These are phyloP conservation scores for Pristionchus mayeri DNA, from an alignment of 2,888 invertebrate genomes.

Conservation along the genomic window DNA sequence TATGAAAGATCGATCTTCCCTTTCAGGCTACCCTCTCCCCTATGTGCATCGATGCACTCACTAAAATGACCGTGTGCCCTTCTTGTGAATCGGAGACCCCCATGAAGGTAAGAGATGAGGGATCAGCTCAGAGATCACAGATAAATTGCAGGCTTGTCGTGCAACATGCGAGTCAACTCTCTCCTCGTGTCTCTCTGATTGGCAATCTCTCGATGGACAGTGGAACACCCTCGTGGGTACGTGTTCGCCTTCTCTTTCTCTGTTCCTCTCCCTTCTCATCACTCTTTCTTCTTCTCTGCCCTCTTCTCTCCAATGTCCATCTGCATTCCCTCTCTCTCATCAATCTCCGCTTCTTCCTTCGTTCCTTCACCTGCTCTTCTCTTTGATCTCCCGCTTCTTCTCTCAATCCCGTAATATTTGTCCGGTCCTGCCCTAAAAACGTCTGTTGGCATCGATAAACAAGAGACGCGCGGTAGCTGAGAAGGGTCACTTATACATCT, in stretches of 20 bases:
- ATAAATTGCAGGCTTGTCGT: conserved; percentile 33
- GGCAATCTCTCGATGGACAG: conserved; percentile 28
- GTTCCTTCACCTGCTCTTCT: conserved; percentile 6
- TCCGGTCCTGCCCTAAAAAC: not conserved
- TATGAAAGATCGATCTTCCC: no score
- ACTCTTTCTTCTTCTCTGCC: not conserved
- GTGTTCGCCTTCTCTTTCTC: not conserved
- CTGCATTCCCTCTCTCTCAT: conserved; percentile 19
- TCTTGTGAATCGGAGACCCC: conserved; percentile 66
- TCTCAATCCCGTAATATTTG: conserved; percentile 37
- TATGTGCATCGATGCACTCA: not conserved
- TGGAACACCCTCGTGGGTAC: conserved; percentile 42
- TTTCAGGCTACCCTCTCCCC: conserved; percentile 31
- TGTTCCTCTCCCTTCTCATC: not conserved
- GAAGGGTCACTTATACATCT: conserved; percentile 13
- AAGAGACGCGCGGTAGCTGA: not conserved
- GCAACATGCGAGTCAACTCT: conserved; percentile 33
- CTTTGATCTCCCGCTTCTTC: no score
- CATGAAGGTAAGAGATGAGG: conserved; percentile 70
- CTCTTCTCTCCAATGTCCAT: not conserved
- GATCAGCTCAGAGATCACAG: no score
- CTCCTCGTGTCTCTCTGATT: conserved; percentile 33
- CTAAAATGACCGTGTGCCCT: not conserved
- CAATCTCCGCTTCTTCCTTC: conserved; percentile 18
- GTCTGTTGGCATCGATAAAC: conserved; percentile 10